Evolutionary conservation across 2,888 invertebrate species (phyloP), one percentile per base, ranked within the genome.

Genomic region (Cheilosia vulpina): DNA sequence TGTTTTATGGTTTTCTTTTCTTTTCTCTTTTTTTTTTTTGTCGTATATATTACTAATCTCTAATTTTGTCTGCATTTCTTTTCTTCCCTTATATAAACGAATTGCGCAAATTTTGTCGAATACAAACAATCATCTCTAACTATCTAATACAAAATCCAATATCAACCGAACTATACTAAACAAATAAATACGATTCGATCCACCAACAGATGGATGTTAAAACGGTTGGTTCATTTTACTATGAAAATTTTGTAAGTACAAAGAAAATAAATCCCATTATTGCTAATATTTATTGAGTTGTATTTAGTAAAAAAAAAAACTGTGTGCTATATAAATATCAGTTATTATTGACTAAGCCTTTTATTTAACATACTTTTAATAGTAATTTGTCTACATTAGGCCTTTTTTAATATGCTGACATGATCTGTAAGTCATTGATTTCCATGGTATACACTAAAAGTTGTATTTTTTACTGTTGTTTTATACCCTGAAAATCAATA

Each of bases 161-260:
- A 57, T 31, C 72, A 76, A 84, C 72, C 24, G 60, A 65, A 68
- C 71, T 77, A 45, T 47, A 66, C 43, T 60, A 62, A 41, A 85
- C 11, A 72, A 85, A 77, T 77, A 87, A 89, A 90, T 90, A 47
- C 81, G 9, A 75, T 52, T 69, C 65, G 75, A 68, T 84, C 91
- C 90, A 93, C 91, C 90, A 93, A 96, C 96, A 97, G 97, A 97
- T 97, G 97, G 97, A 97, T 95, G 96, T 97, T 96, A 97, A 97
- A 96, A 96, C 96, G 94, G 96, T 97, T 95, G 97, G 97, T 94
- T 97, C 97, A 93, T 96, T 97, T 96, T 97, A 97, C 95, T 97
- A 97, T 94, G 97, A 97, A 94, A 97, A 97, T 94, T 97, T 97
- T 95, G 97, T 97, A 96, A 97, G 97, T 97, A 95, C 93, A 88